phyloP scores from a whole-genome alignment of 2,888 invertebrate genomes.

The Lingula anatina region DNA sequence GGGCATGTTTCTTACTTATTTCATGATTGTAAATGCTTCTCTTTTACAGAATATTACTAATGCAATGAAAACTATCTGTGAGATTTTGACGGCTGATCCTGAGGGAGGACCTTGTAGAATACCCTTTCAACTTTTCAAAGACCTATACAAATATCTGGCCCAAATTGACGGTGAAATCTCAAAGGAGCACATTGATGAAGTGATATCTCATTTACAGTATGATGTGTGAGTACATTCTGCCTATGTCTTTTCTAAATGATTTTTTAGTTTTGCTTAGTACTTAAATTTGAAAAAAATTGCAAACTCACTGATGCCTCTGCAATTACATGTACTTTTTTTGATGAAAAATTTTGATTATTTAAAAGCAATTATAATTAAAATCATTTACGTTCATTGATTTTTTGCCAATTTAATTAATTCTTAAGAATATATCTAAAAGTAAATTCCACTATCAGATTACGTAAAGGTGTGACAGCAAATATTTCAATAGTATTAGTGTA shows the following conservation, averaged over 20 bases:
- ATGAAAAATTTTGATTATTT: background rate
- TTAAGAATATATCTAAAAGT: background rate
- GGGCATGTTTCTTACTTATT: too few species aligned
- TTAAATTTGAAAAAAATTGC: too few species aligned
- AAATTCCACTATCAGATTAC: background rate
- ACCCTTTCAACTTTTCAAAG: slow-evolving; percentile 53
- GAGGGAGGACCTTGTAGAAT: slow-evolving; percentile 78
- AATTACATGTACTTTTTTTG: background rate
- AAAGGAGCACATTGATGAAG: slow-evolving; percentile 42
- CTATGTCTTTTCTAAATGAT: background rate
- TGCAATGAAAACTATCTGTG: slow-evolving; percentile 76
- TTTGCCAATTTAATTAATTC: background rate
- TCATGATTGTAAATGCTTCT: too few species aligned
- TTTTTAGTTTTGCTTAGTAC: background rate
- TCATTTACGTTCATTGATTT: background rate
- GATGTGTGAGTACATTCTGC: slow-evolving; percentile 42
- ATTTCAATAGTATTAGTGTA: background rate
- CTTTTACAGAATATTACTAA: slow-evolving; percentile 64
- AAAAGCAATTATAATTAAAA: background rate
- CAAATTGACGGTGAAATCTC: slow-evolving; percentile 51
- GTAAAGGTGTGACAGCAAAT: too few species aligned
- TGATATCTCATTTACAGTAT: slow-evolving; percentile 39
- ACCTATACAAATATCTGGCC: slow-evolving; percentile 49
- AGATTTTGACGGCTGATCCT: slow-evolving; percentile 74
- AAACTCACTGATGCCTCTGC: too few species aligned